A percentile compares a stretch with the other conserved stretches of the same genome.
Evolutionary conservation across 2,797 vertebrate species (phyloP).

Genomic region (Hydrocynus forskahlii): DNA sequence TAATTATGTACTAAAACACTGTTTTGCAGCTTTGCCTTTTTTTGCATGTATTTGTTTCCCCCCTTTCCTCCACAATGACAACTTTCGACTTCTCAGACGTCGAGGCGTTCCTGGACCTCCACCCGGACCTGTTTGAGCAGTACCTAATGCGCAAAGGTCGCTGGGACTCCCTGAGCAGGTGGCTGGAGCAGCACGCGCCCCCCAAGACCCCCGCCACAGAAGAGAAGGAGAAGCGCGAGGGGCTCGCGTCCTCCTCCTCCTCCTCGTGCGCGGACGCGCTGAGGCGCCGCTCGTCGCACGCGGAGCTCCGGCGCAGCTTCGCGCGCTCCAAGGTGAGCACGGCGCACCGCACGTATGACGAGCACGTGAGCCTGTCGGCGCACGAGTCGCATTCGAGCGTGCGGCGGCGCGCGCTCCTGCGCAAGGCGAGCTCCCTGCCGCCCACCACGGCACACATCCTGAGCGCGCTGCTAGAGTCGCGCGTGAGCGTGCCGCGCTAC

Average conservation of each 20-base stretch:
- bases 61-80: constrained; percentile 68
- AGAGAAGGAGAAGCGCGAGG: constrained; percentile 62
- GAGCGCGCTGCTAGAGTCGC: constrained; percentile 81
- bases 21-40: too few species aligned
- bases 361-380: constrained; percentile 75
- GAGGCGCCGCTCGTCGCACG: constrained; percentile 79
- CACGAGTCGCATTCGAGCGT: constrained; percentile 78
- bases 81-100: constrained; percentile 80
- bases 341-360: constrained; percentile 80
- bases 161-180: constrained; percentile 75
- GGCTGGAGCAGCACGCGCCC: constrained; percentile 74
- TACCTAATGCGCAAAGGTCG: constrained; percentile 79
- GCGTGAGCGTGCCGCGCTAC: constrained; percentile 81
- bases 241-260: constrained; percentile 65
- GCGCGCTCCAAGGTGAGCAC: constrained; percentile 81
- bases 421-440: constrained; percentile 84
- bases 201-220: constrained; percentile 67
- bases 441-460: constrained; percentile 83
- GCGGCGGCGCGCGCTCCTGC: constrained; percentile 80
- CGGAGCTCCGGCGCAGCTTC: constrained; percentile 82
- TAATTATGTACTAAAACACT: too few species aligned
- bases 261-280: constrained; percentile 71
- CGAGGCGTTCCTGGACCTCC: constrained; percentile 81
- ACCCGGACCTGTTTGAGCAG: constrained; percentile 82
- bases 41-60: background rate